Evolutionary conservation across 2,113 vertebrate genomes (phyloP).

Genomic region (Hymenochirus boettgeri): DNA sequence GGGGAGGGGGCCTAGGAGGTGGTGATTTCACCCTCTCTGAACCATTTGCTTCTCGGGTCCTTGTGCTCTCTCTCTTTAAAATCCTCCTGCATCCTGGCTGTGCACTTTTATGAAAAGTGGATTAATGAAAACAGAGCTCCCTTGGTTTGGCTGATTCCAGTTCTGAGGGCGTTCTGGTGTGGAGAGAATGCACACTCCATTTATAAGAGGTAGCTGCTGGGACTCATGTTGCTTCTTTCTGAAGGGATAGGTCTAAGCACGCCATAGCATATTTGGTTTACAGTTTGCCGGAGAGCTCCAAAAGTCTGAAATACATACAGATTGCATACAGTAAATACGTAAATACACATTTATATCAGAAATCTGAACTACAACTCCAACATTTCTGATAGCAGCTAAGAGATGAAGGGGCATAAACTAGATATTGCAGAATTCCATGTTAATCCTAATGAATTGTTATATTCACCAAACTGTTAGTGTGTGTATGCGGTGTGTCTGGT

Average conservation of each 20-base stretch:
- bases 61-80: conserved; percentile 50
- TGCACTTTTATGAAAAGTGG: conserved; percentile 88
- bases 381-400: too few relatives aligned
- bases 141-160: conserved; percentile 73
- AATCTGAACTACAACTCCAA: too few relatives aligned
- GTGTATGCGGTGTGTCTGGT: too few relatives aligned
- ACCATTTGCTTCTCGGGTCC: conserved; percentile 57
- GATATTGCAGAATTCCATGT: too few relatives aligned
- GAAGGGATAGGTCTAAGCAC: conserved; percentile 57
- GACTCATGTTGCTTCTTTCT: conserved; percentile 61
- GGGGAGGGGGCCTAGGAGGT: conserved; percentile 68
- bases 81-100: conserved; percentile 64
- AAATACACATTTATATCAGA: too few relatives aligned
- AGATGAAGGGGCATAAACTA: too few relatives aligned
- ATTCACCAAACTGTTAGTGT: too few relatives aligned
- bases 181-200: conserved; percentile 77
- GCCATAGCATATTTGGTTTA: conserved; percentile 58
- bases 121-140: conserved; percentile 86
- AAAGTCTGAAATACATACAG: conserved; percentile 75
- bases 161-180: conserved; percentile 65
- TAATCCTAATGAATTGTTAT: too few relatives aligned
- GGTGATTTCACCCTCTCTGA: conserved; percentile 64
- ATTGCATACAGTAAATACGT: neutral
- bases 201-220: conserved; percentile 66
- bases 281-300: conserved; percentile 81